phyloP scores from a whole-genome alignment of 2,888 invertebrate genomes.

The Antitype chi region DNA sequence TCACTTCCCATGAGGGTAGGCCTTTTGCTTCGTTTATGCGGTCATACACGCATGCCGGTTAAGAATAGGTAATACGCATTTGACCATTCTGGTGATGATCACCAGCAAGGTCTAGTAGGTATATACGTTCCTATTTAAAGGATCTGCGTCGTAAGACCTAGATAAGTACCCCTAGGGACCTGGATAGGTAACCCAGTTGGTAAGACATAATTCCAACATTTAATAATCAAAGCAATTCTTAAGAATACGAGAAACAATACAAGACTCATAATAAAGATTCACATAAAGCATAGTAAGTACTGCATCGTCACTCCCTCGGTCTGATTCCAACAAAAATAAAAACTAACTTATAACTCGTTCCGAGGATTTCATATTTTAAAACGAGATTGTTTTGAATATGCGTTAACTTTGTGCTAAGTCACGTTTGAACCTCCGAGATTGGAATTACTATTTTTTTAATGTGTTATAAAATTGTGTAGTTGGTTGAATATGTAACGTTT shows the following conservation, averaged over 20 bases:
- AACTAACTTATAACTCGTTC: slow-evolving; percentile 79
- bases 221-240: neutral
- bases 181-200: too few relatives aligned
- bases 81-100: neutral
- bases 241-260: slow-evolving; percentile 61
- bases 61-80: too few relatives aligned
- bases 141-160: neutral
- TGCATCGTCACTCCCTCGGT: slow-evolving; percentile 82
- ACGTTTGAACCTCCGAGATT: slow-evolving; percentile 71
- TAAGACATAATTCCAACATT: neutral
- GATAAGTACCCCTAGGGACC: too few relatives aligned
- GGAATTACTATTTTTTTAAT: slow-evolving; percentile 60
- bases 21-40: too few relatives aligned
- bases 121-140: neutral
- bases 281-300: slow-evolving; percentile 66
- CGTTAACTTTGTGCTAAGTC: slow-evolving; percentile 82
- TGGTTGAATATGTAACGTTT: neutral
- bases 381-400: slow-evolving; percentile 85
- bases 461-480: slow-evolving; percentile 26
- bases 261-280: slow-evolving; percentile 52
- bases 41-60: too few relatives aligned
- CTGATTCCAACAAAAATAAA: slow-evolving; percentile 79
- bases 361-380: slow-evolving; percentile 88
- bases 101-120: neutral
- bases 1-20: too few relatives aligned